Conservation (phyloP, 2,797 vertebrate genomes). For the Cyclura pinguis region DNA sequence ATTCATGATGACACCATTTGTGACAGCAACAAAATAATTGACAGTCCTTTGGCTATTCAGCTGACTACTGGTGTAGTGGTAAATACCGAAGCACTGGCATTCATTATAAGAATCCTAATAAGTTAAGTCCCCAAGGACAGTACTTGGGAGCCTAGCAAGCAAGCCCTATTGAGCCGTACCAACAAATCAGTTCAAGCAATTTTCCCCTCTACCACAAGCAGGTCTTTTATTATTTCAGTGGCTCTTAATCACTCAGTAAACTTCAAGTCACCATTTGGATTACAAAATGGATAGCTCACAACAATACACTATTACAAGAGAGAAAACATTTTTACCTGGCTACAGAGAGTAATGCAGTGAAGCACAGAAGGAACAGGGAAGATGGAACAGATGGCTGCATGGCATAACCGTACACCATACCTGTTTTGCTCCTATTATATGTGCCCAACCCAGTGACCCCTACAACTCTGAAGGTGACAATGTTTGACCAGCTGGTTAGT, state of each 20-base stretch:
- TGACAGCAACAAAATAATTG: not conserved
- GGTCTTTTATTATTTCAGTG: not conserved
- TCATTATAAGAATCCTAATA: not conserved
- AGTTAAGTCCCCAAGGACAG: not conserved
- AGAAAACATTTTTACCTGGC: not conserved
- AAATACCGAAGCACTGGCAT: not conserved
- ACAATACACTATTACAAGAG: not conserved
- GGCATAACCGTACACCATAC: not conserved
- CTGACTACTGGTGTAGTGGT: not conserved
- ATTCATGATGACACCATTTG: not conserved
- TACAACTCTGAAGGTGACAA: not conserved
- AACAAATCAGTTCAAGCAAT: not conserved
- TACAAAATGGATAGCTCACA: not conserved
- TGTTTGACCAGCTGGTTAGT: not conserved
- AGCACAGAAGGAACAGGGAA: not conserved
- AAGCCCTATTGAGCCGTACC: not conserved
- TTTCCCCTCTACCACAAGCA: not conserved
- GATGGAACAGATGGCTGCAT: not conserved
- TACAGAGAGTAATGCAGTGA: not conserved
- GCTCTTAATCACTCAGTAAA: not conserved
- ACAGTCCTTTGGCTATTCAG: too few species aligned
- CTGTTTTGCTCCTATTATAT: not conserved
- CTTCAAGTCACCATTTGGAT: not conserved
- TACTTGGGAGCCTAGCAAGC: not conserved
- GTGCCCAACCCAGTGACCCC: not conserved